Conservation (phyloP, 37 sponge, comb jelly and placozoan genomes). For the Spongia lamella region DNA sequence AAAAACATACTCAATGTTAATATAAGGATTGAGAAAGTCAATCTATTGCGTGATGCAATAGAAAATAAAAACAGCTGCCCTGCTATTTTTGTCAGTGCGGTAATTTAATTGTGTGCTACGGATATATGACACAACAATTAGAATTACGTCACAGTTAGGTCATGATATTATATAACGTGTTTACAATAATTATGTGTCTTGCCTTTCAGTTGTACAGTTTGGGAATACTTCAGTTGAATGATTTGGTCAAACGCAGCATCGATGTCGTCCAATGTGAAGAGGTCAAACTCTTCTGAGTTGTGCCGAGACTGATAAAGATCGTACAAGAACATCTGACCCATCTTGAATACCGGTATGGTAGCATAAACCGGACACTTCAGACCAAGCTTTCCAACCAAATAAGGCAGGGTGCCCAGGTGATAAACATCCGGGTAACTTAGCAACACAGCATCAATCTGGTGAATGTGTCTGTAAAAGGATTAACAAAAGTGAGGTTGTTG, state of each 20-base stretch:
- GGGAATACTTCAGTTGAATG: constrained; percentile 93
- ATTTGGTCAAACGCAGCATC: constrained; percentile 89
- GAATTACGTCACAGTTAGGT: too few relatives aligned
- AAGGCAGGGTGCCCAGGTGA: constrained; percentile 94
- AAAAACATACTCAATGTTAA: too few relatives aligned
- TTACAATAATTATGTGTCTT: not conserved
- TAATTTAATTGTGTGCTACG: too few relatives aligned
- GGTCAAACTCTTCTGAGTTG: constrained; percentile 91
- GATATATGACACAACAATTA: too few relatives aligned
- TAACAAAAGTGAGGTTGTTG: too few relatives aligned
- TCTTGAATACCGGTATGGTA: constrained; percentile 96
- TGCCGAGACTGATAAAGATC: constrained; percentile 93
- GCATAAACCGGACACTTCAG: constrained; percentile 96
- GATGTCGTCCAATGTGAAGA: constrained; percentile 96
- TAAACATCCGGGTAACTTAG: constrained; percentile 87
- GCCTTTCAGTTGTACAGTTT: constrained; percentile 87
- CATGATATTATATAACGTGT: too few relatives aligned
- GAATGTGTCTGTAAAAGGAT: constrained; percentile 64
- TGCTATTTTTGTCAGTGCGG: too few relatives aligned
- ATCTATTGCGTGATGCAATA: too few relatives aligned
- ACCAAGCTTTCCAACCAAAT: constrained; percentile 86
- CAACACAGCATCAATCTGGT: constrained; percentile 89
- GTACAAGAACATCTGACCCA: constrained; percentile 99
- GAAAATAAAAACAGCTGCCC: too few relatives aligned
- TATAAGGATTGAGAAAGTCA: too few relatives aligned